Percentiles rank a stretch among this genome's conserved stretches.
phyloP scores from a whole-genome alignment of 2,797 vertebrate genomes.

The Varecia variegata region DNA sequence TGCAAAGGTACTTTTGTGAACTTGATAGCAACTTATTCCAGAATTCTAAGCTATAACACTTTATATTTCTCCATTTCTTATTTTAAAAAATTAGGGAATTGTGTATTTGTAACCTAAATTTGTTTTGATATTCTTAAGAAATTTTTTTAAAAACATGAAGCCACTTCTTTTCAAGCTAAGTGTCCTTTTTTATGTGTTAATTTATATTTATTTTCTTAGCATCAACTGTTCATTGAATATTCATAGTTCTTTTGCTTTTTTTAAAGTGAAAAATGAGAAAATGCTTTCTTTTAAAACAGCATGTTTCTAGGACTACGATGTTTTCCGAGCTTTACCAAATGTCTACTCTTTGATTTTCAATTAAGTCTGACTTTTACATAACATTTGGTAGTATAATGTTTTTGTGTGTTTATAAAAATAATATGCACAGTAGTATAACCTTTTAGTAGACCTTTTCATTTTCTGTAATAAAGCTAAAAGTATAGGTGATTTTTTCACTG shows the following conservation, averaged over 20 bases:
- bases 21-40: background rate
- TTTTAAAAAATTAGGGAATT: background rate
- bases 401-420: background rate
- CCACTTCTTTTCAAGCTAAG: slow-evolving; percentile 37
- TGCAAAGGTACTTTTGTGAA: slow-evolving; percentile 88
- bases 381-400: background rate
- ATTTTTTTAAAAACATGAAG: background rate
- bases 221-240: background rate
- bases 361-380: background rate
- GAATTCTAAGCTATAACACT: background rate
- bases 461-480: slow-evolving; percentile 19
- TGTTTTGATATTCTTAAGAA: slow-evolving; percentile 7
- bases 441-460: slow-evolving; percentile 9
- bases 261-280: background rate
- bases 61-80: background rate
- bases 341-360: background rate
- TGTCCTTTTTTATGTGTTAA: background rate
- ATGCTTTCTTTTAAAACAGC: background rate
- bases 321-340: slow-evolving; percentile 21
- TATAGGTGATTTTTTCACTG: background rate
- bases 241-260: background rate
- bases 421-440: background rate
- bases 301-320: background rate
- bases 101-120: background rate
- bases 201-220: slow-evolving; percentile 6